These are phyloP conservation scores for Heliconius nattereri DNA, from an alignment of 1,140 invertebrate genomes.

Conservation along the genomic window DNA sequence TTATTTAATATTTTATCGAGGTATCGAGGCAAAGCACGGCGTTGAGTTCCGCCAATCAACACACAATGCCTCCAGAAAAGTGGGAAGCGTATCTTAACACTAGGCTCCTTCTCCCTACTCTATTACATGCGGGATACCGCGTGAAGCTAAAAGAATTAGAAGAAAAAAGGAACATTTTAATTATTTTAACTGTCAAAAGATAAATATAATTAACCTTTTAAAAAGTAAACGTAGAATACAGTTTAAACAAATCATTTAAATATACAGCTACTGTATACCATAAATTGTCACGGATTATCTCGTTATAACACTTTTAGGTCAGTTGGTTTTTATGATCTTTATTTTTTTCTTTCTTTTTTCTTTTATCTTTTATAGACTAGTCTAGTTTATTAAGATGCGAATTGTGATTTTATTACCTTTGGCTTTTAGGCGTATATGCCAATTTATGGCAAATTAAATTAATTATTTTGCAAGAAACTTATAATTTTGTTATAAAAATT, in stretches of 20 bases:
- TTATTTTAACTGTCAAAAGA: neutral
- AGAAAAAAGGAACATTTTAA: neutral
- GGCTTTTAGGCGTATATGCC: neutral
- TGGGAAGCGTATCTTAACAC: too few species aligned
- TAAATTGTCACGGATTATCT: slow-evolving; percentile 8
- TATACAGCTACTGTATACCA: neutral
- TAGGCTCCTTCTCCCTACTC: too few species aligned
- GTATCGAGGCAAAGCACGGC: neutral
- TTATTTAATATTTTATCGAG: neutral
- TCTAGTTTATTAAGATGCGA: slow-evolving; percentile 1
- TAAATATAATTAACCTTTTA: slow-evolving; percentile 4
- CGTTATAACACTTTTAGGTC: slow-evolving; percentile 8
- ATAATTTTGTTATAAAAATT: too few species aligned
- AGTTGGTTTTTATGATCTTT: neutral
- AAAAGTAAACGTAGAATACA: neutral
- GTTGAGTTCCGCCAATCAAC: neutral
- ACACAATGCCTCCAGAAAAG: too few species aligned
- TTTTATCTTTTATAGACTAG: neutral
- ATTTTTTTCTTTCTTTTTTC: neutral
- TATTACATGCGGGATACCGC: neutral
- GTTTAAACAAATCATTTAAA: slow-evolving; percentile 12
- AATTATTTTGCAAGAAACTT: too few species aligned
- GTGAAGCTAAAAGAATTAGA: neutral
- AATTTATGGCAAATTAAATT: neutral
- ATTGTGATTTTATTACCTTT: neutral